Conservation (phyloP, 2,113 vertebrate genomes). For the Pseudopodoces humilis region DNA sequence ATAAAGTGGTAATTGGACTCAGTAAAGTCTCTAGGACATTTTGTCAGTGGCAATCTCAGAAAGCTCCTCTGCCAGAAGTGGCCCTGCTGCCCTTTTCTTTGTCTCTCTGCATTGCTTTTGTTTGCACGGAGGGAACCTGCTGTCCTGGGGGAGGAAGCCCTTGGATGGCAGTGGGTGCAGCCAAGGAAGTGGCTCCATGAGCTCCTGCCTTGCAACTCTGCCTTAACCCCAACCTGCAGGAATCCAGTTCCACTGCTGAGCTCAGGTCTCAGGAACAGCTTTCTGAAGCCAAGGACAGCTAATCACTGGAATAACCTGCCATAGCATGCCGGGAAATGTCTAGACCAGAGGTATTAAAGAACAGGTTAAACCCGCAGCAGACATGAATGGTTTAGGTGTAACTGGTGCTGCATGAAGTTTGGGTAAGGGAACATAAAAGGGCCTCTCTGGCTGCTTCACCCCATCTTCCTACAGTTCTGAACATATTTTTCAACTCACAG, state of each 20-base stretch:
- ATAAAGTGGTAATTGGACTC: slow-evolving; percentile 51
- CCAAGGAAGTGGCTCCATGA: accelerated
- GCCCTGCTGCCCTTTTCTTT: slow-evolving; percentile 38
- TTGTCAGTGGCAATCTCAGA: slow-evolving; percentile 19
- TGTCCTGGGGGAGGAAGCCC: not conserved
- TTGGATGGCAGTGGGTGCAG: not conserved
- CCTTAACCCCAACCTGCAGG: not conserved
- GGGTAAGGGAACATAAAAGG: not conserved
- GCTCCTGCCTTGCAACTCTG: not conserved
- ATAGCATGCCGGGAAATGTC: not conserved
- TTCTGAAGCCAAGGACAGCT: not conserved
- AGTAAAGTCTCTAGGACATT: slow-evolving; percentile 40
- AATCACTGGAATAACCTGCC: not conserved
- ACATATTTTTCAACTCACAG: not conserved
- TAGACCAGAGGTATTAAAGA: not conserved
- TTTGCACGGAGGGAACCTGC: not conserved
- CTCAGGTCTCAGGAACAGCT: not conserved
- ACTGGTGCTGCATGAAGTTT: not conserved
- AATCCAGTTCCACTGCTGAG: not conserved
- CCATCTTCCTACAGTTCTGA: not conserved
- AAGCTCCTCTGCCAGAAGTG: slow-evolving; percentile 1
- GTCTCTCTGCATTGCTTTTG: not conserved
- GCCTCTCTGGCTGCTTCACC: not conserved
- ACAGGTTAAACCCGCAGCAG: not conserved
- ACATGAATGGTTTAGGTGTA: not conserved